Conservation (phyloP, 2,888 invertebrate species). For the Priocnemis perturbator region DNA sequence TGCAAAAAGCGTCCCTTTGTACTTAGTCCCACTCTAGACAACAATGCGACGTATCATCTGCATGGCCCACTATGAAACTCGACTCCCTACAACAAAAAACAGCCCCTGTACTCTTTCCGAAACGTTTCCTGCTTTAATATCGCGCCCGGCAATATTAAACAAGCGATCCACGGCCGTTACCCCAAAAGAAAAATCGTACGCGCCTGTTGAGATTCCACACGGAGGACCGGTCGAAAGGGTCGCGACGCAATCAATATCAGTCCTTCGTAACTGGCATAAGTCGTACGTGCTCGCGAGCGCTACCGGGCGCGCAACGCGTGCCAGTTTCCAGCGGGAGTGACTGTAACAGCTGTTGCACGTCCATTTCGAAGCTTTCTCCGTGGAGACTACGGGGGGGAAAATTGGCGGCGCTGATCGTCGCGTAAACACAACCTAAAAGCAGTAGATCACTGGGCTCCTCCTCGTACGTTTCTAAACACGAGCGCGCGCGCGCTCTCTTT, state of each 20-base stretch:
- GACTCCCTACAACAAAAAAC: too few species aligned
- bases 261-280: slow-evolving; percentile 53
- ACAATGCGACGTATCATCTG: too few species aligned
- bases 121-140: too few species aligned
- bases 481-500: slow-evolving; percentile 21
- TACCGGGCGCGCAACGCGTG: slow-evolving; percentile 52
- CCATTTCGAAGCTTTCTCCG: slow-evolving; percentile 50
- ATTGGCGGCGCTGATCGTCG: slow-evolving; percentile 57
- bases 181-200: slow-evolving; percentile 8
- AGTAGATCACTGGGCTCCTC: slow-evolving; percentile 55
- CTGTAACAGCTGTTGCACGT: slow-evolving; percentile 68
- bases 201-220: slow-evolving; percentile 19
- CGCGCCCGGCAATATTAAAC: too few species aligned
- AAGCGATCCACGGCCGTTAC: too few species aligned
- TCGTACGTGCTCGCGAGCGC: slow-evolving; percentile 56
- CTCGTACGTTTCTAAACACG: slow-evolving; percentile 44
- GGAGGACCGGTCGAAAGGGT: slow-evolving; percentile 24
- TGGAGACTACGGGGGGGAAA: slow-evolving; percentile 28
- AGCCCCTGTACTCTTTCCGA: too few species aligned
- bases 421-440: slow-evolving; percentile 61
- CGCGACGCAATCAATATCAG: slow-evolving; percentile 54
- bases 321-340: slow-evolving; percentile 63
- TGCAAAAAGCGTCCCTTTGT: too few species aligned
- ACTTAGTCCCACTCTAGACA: too few species aligned
- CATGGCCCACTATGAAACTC: too few species aligned